phyloP scores from a whole-genome alignment of 2,113 vertebrate genomes.

The Archocentrus centrarchus region DNA sequence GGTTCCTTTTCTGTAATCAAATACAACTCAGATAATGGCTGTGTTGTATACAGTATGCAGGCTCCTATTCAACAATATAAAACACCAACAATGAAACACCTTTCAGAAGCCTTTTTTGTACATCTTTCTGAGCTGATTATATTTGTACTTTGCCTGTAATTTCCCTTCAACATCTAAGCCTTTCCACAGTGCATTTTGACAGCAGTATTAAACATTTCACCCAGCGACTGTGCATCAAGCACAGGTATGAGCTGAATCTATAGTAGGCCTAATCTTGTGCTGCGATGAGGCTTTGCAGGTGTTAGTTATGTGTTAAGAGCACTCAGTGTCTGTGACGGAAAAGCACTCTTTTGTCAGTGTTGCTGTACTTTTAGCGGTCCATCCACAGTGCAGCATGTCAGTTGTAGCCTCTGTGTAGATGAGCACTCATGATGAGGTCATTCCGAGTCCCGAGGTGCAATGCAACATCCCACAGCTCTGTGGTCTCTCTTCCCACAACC shows the following conservation, averaged over 20 bases:
- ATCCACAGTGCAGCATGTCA: conserved; percentile 31
- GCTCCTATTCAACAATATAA: neutral
- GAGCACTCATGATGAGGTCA: conserved; percentile 61
- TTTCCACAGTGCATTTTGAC: neutral
- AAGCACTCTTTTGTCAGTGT: conserved; percentile 33
- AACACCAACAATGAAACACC: neutral
- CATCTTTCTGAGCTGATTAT: neutral
- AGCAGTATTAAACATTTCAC: conserved; percentile 30
- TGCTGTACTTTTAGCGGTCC: neutral
- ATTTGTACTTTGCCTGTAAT: conserved; percentile 1
- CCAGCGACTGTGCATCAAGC: neutral
- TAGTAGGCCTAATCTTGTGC: neutral
- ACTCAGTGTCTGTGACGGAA: conserved; percentile 25
- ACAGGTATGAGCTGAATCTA: conserved; percentile 18
- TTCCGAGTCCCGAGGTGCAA: conserved; percentile 55
- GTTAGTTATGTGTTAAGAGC: conserved; percentile 40
- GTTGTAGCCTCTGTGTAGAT: conserved; percentile 36
- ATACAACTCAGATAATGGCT: neutral
- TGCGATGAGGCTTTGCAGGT: conserved; percentile 29
- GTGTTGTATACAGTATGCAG: neutral
- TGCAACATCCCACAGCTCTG: conserved; percentile 59
- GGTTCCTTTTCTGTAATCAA: neutral
- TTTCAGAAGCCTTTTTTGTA: neutral
- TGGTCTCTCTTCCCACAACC: conserved; percentile 52
- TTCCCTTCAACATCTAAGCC: neutral